Evolutionary conservation across 1,140 invertebrate genomes (phyloP).

Genomic region (Cyclargus thomasi): DNA sequence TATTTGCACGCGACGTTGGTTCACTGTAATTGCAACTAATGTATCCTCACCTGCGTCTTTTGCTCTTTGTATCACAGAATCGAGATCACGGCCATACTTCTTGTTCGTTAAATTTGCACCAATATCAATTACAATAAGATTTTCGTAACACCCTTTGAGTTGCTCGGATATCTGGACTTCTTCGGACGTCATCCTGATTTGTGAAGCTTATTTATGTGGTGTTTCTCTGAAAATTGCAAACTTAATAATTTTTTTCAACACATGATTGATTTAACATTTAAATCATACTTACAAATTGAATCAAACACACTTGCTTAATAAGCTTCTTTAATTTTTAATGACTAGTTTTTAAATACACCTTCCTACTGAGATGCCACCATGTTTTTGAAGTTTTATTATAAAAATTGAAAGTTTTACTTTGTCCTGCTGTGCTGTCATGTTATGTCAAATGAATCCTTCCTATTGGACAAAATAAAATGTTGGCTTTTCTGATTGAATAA

Average conservation of each 20-base stretch:
- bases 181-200: conserved; percentile 70
- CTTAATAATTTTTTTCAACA: background rate
- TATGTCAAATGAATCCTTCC: background rate
- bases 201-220: conserved; percentile 67
- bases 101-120: conserved; percentile 97
- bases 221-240: conserved; percentile 54
- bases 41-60: conserved; percentile 87
- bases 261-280: background rate
- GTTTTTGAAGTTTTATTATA: conserved; percentile 45
- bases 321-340: conserved; percentile 61
- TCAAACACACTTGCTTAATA: conserved; percentile 72
- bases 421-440: background rate
- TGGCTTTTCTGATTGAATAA: background rate
- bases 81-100: conserved; percentile 93
- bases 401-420: conserved; percentile 12
- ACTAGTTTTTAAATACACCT: conserved; percentile 62
- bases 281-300: conserved; percentile 62
- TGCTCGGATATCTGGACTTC: conserved; percentile 65
- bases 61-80: conserved; percentile 93
- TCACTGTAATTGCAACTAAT: conserved; percentile 17
- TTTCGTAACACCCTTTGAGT: conserved; percentile 81
- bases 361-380: conserved; percentile 69
- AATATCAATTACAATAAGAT: conserved; percentile 93
- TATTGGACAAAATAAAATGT: background rate
- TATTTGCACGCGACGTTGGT: conserved; percentile 36